Conservation (phyloP, 1,140 invertebrate genomes). For the Ips nitidus region DNA sequence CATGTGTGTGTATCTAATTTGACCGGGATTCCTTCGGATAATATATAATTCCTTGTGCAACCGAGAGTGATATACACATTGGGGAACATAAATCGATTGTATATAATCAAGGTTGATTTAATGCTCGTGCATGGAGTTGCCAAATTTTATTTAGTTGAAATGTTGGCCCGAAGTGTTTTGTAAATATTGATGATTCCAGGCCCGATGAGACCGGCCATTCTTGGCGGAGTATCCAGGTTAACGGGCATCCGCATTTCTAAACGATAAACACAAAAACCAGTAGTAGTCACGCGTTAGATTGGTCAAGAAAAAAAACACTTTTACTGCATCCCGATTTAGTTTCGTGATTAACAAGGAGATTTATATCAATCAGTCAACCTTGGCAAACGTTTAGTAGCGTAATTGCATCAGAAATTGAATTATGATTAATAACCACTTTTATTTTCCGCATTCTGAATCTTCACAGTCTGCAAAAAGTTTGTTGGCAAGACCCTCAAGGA, state of each 20-base stretch:
- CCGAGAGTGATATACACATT: constrained; percentile 14
- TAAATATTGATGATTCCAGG: constrained; percentile 15
- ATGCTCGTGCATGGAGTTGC: background rate
- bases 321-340: background rate
- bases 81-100: constrained; percentile 12
- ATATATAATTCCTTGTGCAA: constrained; percentile 26
- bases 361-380: no score
- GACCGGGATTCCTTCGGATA: constrained; percentile 12
- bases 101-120: constrained; percentile 21
- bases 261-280: background rate
- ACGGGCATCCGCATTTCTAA: background rate
- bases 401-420: no score
- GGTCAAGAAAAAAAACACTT: background rate
- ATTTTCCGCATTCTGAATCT: no score
- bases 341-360: no score
- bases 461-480: no score
- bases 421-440: no score
- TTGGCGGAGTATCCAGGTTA: background rate
- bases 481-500: no score
- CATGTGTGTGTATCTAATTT: constrained; percentile 5
- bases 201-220: background rate
- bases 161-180: background rate
- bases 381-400: no score
- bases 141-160: constrained; percentile 16
- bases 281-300: no score